A percentile compares a stretch with the other conserved stretches of the same genome.
phyloP scores from a whole-genome alignment of 2,797 vertebrate genomes.

The Cichlasoma orientale region DNA sequence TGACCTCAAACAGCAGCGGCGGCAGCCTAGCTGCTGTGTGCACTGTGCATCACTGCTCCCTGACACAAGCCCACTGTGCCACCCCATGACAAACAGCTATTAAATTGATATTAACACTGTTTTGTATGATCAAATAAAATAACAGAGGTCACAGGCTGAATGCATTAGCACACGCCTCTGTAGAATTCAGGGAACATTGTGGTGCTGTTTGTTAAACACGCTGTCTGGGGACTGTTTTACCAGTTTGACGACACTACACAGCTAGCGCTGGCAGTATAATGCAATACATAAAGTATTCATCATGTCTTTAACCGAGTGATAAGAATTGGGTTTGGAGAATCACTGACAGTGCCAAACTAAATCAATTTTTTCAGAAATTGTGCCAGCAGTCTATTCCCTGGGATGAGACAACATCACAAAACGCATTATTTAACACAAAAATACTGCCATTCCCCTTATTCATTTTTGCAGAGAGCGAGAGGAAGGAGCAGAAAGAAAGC shows the following conservation, averaged over 20 bases:
- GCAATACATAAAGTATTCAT: slow-evolving; percentile 20
- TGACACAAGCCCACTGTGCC: slow-evolving; percentile 53
- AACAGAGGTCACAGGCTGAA: slow-evolving; percentile 71
- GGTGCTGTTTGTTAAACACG: slow-evolving; percentile 43
- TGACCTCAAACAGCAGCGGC: slow-evolving; percentile 41
- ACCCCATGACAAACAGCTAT: slow-evolving; percentile 70
- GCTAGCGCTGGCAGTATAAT: slow-evolving; percentile 8
- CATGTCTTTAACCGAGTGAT: slow-evolving; percentile 15
- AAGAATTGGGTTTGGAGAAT: slow-evolving; percentile 3
- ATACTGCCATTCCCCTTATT: slow-evolving; percentile 2
- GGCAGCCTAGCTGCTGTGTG: slow-evolving; percentile 32
- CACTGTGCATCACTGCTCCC: slow-evolving; percentile 30
- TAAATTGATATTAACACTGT: slow-evolving; percentile 72
- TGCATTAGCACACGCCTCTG: slow-evolving; percentile 59
- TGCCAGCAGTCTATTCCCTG: neutral
- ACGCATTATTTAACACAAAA: neutral
- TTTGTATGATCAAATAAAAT: slow-evolving; percentile 70
- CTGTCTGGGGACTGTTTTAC: slow-evolving; percentile 43
- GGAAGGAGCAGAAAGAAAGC: slow-evolving; percentile 27
- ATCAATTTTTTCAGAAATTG: neutral
- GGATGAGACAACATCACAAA: neutral
- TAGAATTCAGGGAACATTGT: slow-evolving; percentile 56
- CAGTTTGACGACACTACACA: slow-evolving; percentile 12
- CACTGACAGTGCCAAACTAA: slow-evolving; percentile 4
- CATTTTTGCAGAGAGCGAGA: slow-evolving; percentile 5